These are phyloP conservation scores for Varanus salvator DNA, from an alignment of 2,113 vertebrate genomes.

Conservation along the genomic window DNA sequence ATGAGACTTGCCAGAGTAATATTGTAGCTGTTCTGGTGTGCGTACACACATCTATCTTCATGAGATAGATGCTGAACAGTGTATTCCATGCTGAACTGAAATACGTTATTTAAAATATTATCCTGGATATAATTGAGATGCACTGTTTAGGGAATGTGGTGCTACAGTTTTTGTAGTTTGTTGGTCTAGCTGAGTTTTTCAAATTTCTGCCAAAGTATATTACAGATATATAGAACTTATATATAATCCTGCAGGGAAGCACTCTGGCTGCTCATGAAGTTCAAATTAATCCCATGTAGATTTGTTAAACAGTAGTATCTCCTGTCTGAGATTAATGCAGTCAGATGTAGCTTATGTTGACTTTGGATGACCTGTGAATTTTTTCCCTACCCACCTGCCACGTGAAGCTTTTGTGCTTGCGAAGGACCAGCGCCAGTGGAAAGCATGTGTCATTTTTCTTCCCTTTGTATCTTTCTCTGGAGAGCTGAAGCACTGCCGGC, in stretches of 20 bases:
- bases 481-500: not conserved
- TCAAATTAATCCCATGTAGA: not conserved
- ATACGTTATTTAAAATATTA: not conserved
- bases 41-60: not conserved
- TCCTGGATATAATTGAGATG: too few relatives aligned
- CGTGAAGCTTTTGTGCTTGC: conserved; percentile 15
- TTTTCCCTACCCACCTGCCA: conserved; percentile 20
- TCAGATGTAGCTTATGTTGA: conserved; percentile 40
- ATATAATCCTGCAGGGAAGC: not conserved
- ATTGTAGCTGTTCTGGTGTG: not conserved
- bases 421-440: not conserved
- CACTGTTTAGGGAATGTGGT: not conserved
- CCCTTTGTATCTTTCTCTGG: not conserved
- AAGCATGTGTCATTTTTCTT: not conserved
- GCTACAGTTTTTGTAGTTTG: not conserved
- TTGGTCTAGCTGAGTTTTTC: not conserved
- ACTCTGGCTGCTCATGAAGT: not conserved
- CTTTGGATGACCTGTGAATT: conserved; percentile 32
- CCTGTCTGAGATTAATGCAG: conserved; percentile 25
- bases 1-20: not conserved
- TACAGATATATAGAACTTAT: not conserved
- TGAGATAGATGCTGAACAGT: not conserved
- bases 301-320: not conserved
- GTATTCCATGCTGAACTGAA: not conserved
- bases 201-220: not conserved